These are phyloP conservation scores for Rhopalosiphum maidis DNA, from an alignment of 1,140 invertebrate species.

Conservation along the genomic window DNA sequence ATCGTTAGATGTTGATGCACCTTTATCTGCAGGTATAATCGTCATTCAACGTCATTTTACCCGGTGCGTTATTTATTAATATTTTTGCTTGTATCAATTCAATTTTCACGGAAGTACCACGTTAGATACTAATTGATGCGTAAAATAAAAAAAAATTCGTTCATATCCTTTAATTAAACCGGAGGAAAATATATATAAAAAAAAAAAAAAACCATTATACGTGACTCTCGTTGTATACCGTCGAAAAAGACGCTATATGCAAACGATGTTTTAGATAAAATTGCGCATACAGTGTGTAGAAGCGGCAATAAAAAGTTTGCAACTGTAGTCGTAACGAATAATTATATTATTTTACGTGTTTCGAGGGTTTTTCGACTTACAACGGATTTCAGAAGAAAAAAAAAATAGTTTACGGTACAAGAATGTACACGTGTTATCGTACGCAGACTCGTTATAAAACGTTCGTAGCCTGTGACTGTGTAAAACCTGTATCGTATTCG, in stretches of 20 bases:
- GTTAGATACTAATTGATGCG: not conserved
- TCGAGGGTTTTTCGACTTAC: not conserved
- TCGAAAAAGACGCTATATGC: not conserved
- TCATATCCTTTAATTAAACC: not conserved
- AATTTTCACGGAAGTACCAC: not conserved
- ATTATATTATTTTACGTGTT: conserved; percentile 15
- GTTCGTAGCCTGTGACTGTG: not conserved
- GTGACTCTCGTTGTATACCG: not conserved
- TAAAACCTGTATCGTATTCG: not conserved
- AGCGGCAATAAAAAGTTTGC: not conserved
- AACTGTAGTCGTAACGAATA: not conserved
- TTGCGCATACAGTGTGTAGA: not conserved
- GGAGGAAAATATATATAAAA: not conserved
- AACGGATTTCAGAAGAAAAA: conserved; percentile 4
- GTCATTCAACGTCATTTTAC: not conserved
- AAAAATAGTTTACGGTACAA: not conserved
- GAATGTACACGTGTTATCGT: not conserved
- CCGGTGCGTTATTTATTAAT: not conserved
- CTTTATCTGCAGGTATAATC: no score
- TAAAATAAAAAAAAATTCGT: not conserved
- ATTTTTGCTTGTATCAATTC: not conserved
- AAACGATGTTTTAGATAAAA: not conserved
- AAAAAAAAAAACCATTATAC: not conserved
- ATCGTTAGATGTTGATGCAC: no score
- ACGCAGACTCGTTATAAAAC: not conserved